Evolutionary conservation across 1,140 invertebrate genomes (phyloP).

Genomic region (Nephila pilipes): DNA sequence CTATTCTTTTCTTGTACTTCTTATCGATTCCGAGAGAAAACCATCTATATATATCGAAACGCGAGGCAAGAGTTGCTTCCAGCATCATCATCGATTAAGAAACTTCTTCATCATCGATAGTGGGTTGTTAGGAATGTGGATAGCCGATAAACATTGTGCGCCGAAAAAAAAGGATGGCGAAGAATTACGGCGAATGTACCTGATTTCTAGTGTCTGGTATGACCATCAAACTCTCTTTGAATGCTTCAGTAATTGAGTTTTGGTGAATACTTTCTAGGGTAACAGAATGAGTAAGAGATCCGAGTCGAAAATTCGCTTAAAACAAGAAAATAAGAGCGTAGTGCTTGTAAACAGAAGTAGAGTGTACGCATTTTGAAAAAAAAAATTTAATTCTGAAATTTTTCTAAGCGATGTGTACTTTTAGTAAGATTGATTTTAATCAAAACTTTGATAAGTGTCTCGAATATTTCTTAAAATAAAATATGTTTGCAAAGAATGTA

Average conservation of each 20-base stretch:
- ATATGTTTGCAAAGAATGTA: background rate
- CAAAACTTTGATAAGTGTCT: background rate
- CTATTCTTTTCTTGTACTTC: slow-evolving; percentile 69
- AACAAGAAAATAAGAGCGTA: background rate
- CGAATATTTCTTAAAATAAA: background rate
- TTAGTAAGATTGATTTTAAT: background rate
- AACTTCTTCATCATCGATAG: slow-evolving; percentile 72
- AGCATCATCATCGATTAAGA: slow-evolving; percentile 64
- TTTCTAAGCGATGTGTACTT: background rate
- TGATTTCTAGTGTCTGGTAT: slow-evolving; percentile 17
- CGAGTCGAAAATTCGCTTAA: background rate
- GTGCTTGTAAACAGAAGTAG: too few relatives aligned
- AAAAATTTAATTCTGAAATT: background rate
- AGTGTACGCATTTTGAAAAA: background rate
- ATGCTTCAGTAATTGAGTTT: slow-evolving; percentile 19
- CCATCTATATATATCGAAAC: slow-evolving; percentile 23
- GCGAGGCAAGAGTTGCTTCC: slow-evolving; percentile 19
- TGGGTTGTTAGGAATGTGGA: slow-evolving; percentile 68
- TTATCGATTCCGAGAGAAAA: slow-evolving; percentile 20
- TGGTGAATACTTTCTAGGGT: background rate
- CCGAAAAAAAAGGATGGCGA: slow-evolving; percentile 2
- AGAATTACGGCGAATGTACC: slow-evolving; percentile 31
- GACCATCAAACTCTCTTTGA: slow-evolving; percentile 55
- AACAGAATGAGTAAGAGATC: background rate
- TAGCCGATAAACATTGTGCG: slow-evolving; percentile 59